Conservation (phyloP, 92 coral and sea anemone genomes). For the Palythoa grandiflora region DNA sequence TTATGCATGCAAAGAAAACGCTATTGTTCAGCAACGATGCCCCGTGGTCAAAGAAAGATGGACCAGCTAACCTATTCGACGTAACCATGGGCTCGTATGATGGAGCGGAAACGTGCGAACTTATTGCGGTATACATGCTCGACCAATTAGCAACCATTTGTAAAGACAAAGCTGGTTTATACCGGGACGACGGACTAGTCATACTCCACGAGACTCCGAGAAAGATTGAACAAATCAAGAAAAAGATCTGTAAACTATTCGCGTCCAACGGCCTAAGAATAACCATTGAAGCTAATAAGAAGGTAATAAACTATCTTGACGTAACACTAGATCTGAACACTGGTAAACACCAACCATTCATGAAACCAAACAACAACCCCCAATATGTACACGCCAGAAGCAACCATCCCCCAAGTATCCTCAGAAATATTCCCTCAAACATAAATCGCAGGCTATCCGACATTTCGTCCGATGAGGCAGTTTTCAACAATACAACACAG, state of each 20-base stretch:
- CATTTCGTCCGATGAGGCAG: neutral
- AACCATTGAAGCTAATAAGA: too few relatives aligned
- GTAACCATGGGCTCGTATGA: conserved; percentile 13
- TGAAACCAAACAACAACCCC: conserved; percentile 30
- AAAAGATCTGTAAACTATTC: neutral
- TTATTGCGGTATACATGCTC: conserved; percentile 22
- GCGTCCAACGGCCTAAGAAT: neutral
- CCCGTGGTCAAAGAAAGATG: too few relatives aligned
- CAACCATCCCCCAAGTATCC: neutral
- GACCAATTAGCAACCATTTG: neutral
- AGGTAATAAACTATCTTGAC: neutral
- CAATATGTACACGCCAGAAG: conserved; percentile 10
- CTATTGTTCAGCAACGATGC: too few relatives aligned
- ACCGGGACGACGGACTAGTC: conserved; percentile 8
- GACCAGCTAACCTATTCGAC: neutral
- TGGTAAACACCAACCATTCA: conserved; percentile 19
- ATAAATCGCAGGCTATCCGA: conserved; percentile 29
- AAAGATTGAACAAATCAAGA: neutral
- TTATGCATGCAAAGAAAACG: too few relatives aligned
- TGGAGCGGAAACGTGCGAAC: conserved; percentile 11
- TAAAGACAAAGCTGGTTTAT: neutral
- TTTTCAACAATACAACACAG: conserved; percentile 2
- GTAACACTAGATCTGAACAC: conserved; percentile 3
- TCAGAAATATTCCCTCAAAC: conserved; percentile 16
- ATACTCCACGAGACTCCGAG: neutral